Base-by-base conservation (phyloP, 2,113 vertebrate genomes). In the Percopsis transmontana region DNA sequence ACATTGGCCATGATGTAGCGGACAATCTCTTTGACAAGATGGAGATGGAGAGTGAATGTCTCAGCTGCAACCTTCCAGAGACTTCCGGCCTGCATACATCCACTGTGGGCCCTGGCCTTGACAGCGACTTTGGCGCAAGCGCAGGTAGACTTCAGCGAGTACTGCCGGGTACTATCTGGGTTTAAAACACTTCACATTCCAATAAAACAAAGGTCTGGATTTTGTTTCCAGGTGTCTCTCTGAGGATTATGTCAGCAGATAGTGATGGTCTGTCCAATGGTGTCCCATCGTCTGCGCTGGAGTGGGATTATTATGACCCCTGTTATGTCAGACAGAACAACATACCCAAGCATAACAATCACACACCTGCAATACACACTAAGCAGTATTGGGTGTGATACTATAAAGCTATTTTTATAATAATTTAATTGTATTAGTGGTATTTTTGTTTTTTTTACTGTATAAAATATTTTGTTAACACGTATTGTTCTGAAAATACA, bases 281-380 rank as follows among this genome's bases (percentile, higher is more conserved):
- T 0, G 67, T 84, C 0, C 74, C 86, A 72, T 16, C 80, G 0
- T 92, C 89, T 0, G 88, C 70, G 15, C 61, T 94, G 74, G 93
- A 94, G 76, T 94, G 93, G 93, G 93, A 95, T 72, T 93, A 94
- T 59, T 94, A 94, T 0, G 92, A 95, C 83, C 93, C 93, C 0
- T 89, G 90, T 67, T 94, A 93, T 18, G 90, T 92, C 76, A 90
- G 80, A 23, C 89, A 91, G 70, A 92, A 90, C 24, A 84, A 88
- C 55, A 57, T 92, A 4, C 77, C 81, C 45, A 90, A 85, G 70
- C 90, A 86, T n/a, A 83, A 90, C 68, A 76, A 78, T 45, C 89
- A 79, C 23, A 62, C 81, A 50, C 89, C 92, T 6, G 67, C 79
- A 4, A 65, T 88, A 19, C 86, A 90, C 72, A 81, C 72, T 45